These are phyloP conservation scores for Bombus waltoni DNA, from an alignment of 1,140 invertebrate genomes.

Conservation along the genomic window DNA sequence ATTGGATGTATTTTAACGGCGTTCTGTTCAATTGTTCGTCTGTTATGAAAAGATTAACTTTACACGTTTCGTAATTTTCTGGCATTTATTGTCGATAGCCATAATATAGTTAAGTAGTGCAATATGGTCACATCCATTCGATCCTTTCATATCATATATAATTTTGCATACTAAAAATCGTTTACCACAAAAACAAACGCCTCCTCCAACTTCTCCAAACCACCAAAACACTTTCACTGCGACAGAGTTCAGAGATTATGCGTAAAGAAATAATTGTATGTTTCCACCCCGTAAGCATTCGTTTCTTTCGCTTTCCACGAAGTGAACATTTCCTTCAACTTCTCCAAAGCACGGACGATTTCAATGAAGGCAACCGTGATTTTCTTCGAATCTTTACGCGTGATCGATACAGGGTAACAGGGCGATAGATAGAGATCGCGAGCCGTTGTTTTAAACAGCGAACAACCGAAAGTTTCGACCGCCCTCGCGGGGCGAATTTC, in stretches of 20 bases:
- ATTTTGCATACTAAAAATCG: too few relatives aligned
- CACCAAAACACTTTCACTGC: too few relatives aligned
- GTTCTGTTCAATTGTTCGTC: neutral
- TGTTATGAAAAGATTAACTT: neutral
- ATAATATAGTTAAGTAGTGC: too few relatives aligned
- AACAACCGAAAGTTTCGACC: slow-evolving; percentile 41
- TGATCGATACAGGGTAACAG: slow-evolving; percentile 30
- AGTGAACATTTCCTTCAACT: neutral
- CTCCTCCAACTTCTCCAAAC: too few relatives aligned
- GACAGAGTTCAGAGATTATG: too few relatives aligned
- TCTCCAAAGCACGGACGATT: neutral
- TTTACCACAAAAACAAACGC: too few relatives aligned
- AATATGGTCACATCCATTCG: too few relatives aligned
- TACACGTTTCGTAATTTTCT: too few relatives aligned
- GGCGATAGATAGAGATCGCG: slow-evolving; percentile 23
- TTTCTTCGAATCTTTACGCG: slow-evolving; percentile 13
- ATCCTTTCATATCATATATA: too few relatives aligned
- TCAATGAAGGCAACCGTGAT: neutral
- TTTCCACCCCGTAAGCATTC: too few relatives aligned
- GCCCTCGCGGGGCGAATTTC: slow-evolving; percentile 51
- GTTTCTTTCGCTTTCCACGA: neutral
- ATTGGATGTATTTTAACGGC: neutral
- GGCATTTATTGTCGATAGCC: too few relatives aligned
- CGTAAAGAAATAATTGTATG: too few relatives aligned
- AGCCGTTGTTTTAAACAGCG: slow-evolving; percentile 36